Evolutionary conservation across 1,140 invertebrate genomes (phyloP).

Genomic region (Hirudo medicinalis): DNA sequence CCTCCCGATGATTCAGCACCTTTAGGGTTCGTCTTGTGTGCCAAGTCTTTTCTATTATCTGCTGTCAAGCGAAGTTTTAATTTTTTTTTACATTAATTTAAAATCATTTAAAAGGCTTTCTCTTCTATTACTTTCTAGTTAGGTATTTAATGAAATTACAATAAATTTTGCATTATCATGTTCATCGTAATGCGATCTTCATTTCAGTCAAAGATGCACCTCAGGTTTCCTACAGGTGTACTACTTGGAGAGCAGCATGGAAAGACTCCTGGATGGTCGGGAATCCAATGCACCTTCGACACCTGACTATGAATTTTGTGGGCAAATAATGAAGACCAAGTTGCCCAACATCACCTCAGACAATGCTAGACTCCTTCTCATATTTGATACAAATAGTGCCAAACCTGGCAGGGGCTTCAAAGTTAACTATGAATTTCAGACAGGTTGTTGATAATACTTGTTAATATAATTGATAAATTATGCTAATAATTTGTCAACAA

Average conservation of each 20-base stretch:
- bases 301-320: slow-evolving; percentile 80
- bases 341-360: slow-evolving; percentile 56
- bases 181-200: background rate
- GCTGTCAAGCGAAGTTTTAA: too few relatives aligned
- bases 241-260: background rate
- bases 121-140: too few relatives aligned
- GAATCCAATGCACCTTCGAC: background rate
- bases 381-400: slow-evolving; percentile 62
- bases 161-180: background rate
- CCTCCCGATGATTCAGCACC: background rate
- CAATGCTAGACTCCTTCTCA: slow-evolving; percentile 75
- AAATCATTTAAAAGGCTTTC: too few relatives aligned
- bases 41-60: too few relatives aligned
- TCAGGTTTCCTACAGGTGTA: slow-evolving; percentile 4
- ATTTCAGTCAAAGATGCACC: background rate
- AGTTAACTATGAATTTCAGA: slow-evolving; percentile 75
- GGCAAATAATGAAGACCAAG: slow-evolving; percentile 32
- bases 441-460: slow-evolving; percentile 45
- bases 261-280: background rate
- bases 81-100: too few relatives aligned
- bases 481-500: background rate
- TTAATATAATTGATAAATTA: background rate
- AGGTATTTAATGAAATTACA: too few relatives aligned
- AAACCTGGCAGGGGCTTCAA: slow-evolving; percentile 67
- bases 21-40: too few relatives aligned